Conservation (phyloP, 2,113 vertebrate species). For the Pristiophorus japonicus region DNA sequence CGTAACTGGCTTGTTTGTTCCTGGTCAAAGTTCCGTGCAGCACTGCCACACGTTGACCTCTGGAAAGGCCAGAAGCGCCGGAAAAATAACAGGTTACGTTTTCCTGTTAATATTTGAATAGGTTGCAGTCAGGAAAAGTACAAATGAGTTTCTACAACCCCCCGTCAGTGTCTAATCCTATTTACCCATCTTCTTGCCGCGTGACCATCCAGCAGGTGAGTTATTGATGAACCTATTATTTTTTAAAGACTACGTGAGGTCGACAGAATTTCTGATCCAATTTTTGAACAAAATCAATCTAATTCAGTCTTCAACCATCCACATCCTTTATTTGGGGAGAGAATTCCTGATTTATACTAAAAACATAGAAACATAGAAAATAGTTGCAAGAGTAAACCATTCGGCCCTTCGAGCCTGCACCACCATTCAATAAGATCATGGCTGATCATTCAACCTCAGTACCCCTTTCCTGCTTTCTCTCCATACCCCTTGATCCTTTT, state of each 20-base stretch:
- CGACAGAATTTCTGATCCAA: background rate
- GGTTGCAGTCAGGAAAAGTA: background rate
- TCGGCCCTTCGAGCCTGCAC: too few relatives aligned
- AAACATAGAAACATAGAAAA: too few relatives aligned
- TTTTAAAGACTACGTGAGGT: background rate
- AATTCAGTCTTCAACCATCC: background rate
- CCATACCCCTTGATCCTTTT: too few relatives aligned
- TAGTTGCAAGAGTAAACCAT: too few relatives aligned
- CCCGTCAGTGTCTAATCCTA: background rate
- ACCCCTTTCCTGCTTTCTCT: too few relatives aligned
- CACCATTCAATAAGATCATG: too few relatives aligned
- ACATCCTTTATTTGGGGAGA: too few relatives aligned
- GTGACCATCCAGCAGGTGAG: background rate
- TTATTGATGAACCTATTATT: background rate
- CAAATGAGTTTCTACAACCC: background rate
- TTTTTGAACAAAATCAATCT: background rate
- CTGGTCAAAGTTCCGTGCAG: background rate
- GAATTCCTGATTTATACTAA: too few relatives aligned
- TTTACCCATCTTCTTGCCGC: background rate
- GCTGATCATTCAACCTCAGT: too few relatives aligned
- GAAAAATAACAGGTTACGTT: background rate
- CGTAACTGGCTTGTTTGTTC: background rate
- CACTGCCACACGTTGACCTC: background rate
- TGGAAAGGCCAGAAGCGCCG: background rate
- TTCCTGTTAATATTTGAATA: slow-evolving; percentile 1